Evolutionary conservation across 2,797 vertebrate genomes (phyloP), one percentile per base, ranked within the genome.

Genomic region (Hypotaenidia philippensis): DNA sequence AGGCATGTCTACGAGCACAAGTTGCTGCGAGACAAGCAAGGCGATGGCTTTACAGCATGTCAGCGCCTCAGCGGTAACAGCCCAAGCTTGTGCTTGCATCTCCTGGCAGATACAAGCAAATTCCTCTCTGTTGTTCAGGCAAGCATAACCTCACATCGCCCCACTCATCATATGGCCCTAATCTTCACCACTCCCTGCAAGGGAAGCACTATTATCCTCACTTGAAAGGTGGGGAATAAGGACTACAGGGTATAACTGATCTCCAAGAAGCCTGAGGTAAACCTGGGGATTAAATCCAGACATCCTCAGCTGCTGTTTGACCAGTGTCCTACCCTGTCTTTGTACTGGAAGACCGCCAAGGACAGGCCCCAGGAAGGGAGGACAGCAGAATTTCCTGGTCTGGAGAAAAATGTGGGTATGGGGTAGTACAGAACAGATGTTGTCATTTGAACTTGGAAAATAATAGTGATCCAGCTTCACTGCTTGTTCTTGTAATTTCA

Each of bases 1-100:
- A 90, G 65, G 45, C 63, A 84, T 52, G 66, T 81, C 91, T 84
- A 56, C 72, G 79, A 88, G 93, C 63, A 16, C n/a, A 31, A 31
- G 68, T 64, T 68, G 52, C 4, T 74, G 64, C 1, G 2, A 88
- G 76, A 86, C 85, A 83, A 61, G 91, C 32, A 13, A 69, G 65
- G 65, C 14, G 3, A 7, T 78, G 87, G 55, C 74, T 93, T 72
- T 66, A 49, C 68, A 83, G 47, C 56, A 1, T 31, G 60, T 93
- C 77, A 63, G 61, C 38, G 0, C 91, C 68, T 63, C 1, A 0
- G 12, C 44, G 40, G 64, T 20, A 34, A 38, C 69, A 96, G 68
- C 65, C 64, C 50, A 34, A 36, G 72, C 61, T 78, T 60, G 21
- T 80, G 64, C 71, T 60, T 85, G 72, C 71, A 66, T 44, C 68